These are phyloP conservation scores for Tor tambroides DNA, from an alignment of 2,113 vertebrate species.

Conservation along the genomic window DNA sequence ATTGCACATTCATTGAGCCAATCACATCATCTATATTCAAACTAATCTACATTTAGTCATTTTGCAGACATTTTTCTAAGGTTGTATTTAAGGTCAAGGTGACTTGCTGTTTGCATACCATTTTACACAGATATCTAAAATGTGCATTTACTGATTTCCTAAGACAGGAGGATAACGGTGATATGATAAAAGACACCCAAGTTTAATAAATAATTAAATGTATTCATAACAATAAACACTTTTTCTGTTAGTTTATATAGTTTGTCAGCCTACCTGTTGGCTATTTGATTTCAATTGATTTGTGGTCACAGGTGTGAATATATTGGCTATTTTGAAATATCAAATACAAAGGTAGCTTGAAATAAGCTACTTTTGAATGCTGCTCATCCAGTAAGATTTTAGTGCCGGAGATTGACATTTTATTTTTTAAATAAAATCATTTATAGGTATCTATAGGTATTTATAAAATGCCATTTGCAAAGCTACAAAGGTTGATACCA, in stretches of 20 bases:
- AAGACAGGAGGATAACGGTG: background rate
- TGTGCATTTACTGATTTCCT: background rate
- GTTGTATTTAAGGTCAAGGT: no score
- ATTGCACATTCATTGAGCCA: background rate
- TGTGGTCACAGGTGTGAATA: background rate
- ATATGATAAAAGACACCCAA: background rate
- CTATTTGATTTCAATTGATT: background rate
- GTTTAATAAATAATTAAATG: background rate
- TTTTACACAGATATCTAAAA: no score
- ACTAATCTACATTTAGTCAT: no score
- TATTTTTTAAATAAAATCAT: background rate
- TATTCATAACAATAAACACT: background rate
- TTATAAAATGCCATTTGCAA: constrained; percentile 8
- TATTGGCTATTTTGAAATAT: background rate
- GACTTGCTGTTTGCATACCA: no score
- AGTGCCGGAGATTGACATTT: background rate
- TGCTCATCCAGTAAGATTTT: background rate
- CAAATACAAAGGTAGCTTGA: no score
- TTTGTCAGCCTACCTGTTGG: background rate
- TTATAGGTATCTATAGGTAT: background rate
- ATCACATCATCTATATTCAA: background rate
- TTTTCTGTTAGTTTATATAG: background rate
- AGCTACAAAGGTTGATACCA: background rate
- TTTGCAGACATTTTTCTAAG: no score
- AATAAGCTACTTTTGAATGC: background rate